Evolutionary conservation across 2,113 vertebrate genomes (phyloP).

Genomic region (Eurystomus gularis): DNA sequence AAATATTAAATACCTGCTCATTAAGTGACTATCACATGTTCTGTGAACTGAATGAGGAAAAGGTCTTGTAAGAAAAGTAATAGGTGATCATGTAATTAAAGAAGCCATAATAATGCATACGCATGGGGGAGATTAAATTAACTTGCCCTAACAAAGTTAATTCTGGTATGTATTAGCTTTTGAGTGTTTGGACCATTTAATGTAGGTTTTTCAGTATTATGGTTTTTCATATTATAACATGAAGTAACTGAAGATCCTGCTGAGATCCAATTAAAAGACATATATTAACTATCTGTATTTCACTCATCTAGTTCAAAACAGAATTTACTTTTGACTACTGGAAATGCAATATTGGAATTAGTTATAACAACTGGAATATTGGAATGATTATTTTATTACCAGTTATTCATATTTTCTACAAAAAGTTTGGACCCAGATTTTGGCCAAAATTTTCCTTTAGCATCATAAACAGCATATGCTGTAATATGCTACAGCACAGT

Average conservation of each 20-base stretch:
- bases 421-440: neutral
- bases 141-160: neutral
- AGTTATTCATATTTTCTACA: neutral
- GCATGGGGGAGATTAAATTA: neutral
- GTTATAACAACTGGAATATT: neutral
- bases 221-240: too few species aligned
- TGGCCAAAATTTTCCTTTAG: neutral
- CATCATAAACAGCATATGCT: neutral
- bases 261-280: neutral
- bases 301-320: neutral
- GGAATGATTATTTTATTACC: neutral
- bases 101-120: neutral
- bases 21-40: neutral
- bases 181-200: neutral
- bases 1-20: constrained; percentile 4
- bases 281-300: neutral
- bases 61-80: neutral
- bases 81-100: neutral
- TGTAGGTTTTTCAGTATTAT: neutral
- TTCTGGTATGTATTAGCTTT: neutral
- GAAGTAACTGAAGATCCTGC: neutral
- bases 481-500: neutral
- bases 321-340: neutral
- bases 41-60: neutral
- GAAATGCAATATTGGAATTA: neutral